Conservation (phyloP, 23 tunicate species). For the Phallusia fumigata region DNA sequence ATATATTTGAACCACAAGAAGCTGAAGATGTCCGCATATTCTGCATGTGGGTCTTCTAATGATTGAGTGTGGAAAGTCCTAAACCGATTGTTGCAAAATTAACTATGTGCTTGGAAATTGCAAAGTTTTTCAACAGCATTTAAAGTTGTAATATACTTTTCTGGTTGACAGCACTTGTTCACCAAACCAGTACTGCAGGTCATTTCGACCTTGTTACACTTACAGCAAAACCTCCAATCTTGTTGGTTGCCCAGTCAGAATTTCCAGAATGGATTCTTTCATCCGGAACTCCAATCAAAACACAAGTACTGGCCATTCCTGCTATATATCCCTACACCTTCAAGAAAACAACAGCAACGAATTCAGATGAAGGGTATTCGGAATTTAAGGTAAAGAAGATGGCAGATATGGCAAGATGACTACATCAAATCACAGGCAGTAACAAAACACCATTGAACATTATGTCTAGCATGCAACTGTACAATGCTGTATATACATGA, state of each 20-base stretch:
- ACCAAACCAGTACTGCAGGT: no score
- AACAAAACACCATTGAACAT: not conserved
- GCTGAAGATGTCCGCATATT: conserved; percentile 8
- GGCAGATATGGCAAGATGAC: conserved; percentile 9
- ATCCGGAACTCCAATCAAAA: conserved; percentile 29
- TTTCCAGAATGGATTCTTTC: conserved; percentile 1
- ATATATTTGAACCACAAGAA: conserved; percentile 31
- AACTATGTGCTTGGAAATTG: not conserved
- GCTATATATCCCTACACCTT: not conserved
- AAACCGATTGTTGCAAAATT: not conserved
- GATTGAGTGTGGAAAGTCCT: not conserved
- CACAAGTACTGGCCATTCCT: not conserved
- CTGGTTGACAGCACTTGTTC: no score
- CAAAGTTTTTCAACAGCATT: no score
- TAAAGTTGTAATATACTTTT: no score
- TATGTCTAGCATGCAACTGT: not conserved
- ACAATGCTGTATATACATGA: not conserved
- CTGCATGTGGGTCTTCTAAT: not conserved
- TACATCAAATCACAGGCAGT: not conserved
- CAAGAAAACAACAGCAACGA: not conserved
- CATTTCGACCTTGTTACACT: not conserved
- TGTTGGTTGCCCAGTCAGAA: conserved; percentile 25
- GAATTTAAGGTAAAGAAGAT: not conserved
- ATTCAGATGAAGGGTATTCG: not conserved
- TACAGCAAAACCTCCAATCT: conserved; percentile 40